Conservation (phyloP, 2,888 invertebrate species). For the Hymenopus coronatus region DNA sequence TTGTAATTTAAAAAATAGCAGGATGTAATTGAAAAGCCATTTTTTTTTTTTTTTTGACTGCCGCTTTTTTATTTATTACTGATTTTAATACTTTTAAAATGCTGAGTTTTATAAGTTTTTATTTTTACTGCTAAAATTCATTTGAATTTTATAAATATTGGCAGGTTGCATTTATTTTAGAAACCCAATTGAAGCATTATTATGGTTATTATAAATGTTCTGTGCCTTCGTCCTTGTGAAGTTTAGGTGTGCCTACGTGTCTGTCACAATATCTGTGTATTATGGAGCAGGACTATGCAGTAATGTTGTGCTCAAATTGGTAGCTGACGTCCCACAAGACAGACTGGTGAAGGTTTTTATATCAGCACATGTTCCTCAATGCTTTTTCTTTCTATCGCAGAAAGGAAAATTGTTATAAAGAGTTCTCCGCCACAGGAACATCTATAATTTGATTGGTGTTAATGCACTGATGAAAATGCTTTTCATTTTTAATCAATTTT, state of each 20-base stretch:
- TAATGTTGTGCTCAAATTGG: neutral
- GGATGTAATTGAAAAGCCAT: neutral
- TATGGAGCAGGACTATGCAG: neutral
- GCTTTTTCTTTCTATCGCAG: neutral
- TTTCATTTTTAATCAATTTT: neutral
- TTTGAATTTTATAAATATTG: neutral
- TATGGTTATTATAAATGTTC: slow-evolving; percentile 24
- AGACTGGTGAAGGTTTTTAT: neutral
- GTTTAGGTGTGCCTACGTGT: slow-evolving; percentile 9
- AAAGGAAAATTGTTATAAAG: neutral
- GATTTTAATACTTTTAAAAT: neutral
- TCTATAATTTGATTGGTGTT: neutral
- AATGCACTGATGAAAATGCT: neutral
- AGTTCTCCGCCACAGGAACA: neutral
- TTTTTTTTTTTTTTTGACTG: neutral
- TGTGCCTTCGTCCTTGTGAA: slow-evolving; percentile 28
- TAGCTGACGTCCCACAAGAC: neutral
- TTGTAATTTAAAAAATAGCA: neutral
- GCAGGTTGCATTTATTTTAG: neutral
- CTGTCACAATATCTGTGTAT: neutral
- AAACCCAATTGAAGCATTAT: neutral
- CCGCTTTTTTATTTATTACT: neutral
- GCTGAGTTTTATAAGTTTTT: neutral
- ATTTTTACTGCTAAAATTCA: neutral
- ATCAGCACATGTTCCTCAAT: neutral